Conservation (phyloP, 2,797 vertebrate genomes). For the Bradypodion ventrale region DNA sequence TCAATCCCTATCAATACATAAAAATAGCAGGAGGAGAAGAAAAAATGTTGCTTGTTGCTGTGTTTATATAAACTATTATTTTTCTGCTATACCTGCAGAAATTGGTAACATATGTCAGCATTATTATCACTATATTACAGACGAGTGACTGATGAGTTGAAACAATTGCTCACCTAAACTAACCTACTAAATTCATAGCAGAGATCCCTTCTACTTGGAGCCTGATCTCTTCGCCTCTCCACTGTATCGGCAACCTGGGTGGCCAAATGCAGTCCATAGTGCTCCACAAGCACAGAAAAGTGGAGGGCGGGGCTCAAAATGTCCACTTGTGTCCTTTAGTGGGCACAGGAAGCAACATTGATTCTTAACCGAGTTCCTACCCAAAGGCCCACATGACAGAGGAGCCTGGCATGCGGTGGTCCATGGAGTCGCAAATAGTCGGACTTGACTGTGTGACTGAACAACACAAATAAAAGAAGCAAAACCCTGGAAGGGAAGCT, state of each 20-base stretch:
- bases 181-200: neutral
- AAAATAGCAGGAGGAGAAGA: neutral
- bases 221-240: neutral
- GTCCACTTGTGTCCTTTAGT: neutral
- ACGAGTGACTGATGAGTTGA: neutral
- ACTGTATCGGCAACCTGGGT: neutral
- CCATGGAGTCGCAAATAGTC: too few relatives aligned
- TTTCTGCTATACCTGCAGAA: neutral
- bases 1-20: neutral
- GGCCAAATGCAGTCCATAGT: too few relatives aligned
- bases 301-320: neutral
- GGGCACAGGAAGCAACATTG: too few relatives aligned
- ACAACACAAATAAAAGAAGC: too few relatives aligned
- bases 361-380: neutral
- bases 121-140: neutral
- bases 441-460: too few relatives aligned
- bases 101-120: neutral
- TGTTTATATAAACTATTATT: neutral
- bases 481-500: constrained; percentile 1
- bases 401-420: too few relatives aligned
- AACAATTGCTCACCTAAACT: neutral
- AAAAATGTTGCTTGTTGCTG: neutral
- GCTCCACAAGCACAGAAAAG: too few relatives aligned
- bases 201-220: neutral
- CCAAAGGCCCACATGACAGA: neutral